Base-by-base conservation (phyloP, 2,888 invertebrate genomes). In the Andricus curvator region DNA sequence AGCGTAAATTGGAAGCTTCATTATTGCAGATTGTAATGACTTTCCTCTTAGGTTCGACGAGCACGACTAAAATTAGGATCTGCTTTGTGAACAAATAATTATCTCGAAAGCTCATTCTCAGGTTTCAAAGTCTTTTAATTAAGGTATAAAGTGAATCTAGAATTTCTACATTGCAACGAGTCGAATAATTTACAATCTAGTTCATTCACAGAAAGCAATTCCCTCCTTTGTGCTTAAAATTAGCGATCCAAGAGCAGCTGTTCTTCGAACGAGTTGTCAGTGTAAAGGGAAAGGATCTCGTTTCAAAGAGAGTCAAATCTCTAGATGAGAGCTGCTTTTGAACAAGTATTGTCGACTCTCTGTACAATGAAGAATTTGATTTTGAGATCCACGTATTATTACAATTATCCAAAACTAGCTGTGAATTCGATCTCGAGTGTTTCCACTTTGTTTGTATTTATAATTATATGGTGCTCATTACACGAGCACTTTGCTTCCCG, bases 171-270 rank as follows among this genome's bases (percentile, higher is more conserved):
- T 70, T 29, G 70, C 56, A 56, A 56, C 22, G 70, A 70, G 29
- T 70, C 48, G 44, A 29, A 70, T 70, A 70, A 70, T 70, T 70
- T 51, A 70, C 68, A 70, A 48, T 70, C 68, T 70, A 44, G 44
- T 29, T 48, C 68, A 70, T 70, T 70, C 44, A 70, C 68, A 29
- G 48, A 70, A 70, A 70, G 68, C 48, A 68, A 29, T 29, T 44
- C 48, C 68, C 67, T 15, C 48, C 17, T 48, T 48, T 48, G 48
- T 48, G 48, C 48, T 15, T 68, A 68, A 68, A 68, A 44, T 68
- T 68, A 68, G 67, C 67, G 33, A 68, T 68, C 67, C 67, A 68
- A 68, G 67, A 68, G 67, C 67, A 41, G 44, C 67, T 44, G 44
- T 68, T 68, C 67, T 44, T 22, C 67, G 67, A 68, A 68, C 41